Evolutionary conservation across 2,888 invertebrate genomes (phyloP), one percentile per base, ranked within the genome.

Genomic region (Macroteleia sp.): DNA sequence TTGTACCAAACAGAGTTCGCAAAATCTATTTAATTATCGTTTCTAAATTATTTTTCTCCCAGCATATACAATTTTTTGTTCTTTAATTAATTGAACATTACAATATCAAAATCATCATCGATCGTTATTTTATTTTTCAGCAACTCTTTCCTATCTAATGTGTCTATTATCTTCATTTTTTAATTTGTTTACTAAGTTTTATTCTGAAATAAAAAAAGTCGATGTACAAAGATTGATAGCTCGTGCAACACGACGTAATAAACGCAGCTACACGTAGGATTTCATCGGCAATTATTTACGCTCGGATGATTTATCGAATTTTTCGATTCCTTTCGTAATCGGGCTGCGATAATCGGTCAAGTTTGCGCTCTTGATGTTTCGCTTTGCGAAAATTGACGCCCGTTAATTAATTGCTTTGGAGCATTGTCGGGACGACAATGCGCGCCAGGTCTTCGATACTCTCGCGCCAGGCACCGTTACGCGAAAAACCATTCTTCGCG

Each of bases 281-380:
- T 67, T 69, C 41, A 34, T 48, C 48, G 50, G 25, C 50, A 30
- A 69, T 59, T 59, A 69, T 69, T 69, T 59, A 69, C 59, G 57
- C 14, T 17, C 59, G 42, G 59, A 34, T 69, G 59, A 69, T 69
- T 69, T 69, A 69, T 69, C 32, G 69, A 59, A 50, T 59, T 57
- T 52, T 36, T 61, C 61, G 61, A 61, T 54, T 70, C 36, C 59
- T 59, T 59, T 52, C 20, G 48, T 36, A 48, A 67, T 56, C 56
- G 56, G 22, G 8, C 46, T 0, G 25, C 28, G 36, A 30, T 61
- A 70, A 70, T 70, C 70, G 70, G 70, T 70, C 61, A 70, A 54
- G 70, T 70, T 70, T 52, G 70, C 56, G 54, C 28, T 44, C 34
- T 44, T 30, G 39, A 25, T 48, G 25, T 12, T 34, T 17, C 41